Evolutionary conservation across 2,888 invertebrate species (phyloP).

Genomic region (Fabriciana adippe): DNA sequence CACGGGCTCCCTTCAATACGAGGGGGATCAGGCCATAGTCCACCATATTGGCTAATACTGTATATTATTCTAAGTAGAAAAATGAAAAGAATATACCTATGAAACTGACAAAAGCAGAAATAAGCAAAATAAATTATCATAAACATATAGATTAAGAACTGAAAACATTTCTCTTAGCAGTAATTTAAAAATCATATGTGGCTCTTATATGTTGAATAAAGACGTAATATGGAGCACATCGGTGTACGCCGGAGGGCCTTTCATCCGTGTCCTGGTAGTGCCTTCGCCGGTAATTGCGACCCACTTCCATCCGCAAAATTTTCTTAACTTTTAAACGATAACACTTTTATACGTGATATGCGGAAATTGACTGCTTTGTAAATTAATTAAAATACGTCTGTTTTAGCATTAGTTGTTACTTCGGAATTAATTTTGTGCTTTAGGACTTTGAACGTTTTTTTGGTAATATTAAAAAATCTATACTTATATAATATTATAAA

Average conservation of each 20-base stretch:
- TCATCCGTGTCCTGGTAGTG: constrained; percentile 30
- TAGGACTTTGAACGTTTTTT: too few relatives aligned
- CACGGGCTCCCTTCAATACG: too few relatives aligned
- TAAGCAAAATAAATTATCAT: neutral
- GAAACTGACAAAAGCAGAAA: too few relatives aligned
- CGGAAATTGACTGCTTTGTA: neutral
- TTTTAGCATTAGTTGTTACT: neutral
- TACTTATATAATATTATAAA: too few relatives aligned
- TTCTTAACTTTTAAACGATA: constrained; percentile 12
- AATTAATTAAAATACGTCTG: neutral
- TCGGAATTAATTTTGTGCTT: too few relatives aligned
- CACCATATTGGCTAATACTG: too few relatives aligned
- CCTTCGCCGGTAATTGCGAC: constrained; percentile 39
- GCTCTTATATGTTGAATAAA: neutral
- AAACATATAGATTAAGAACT: neutral
- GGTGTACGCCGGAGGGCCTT: constrained; percentile 14
- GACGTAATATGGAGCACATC: constrained; percentile 13
- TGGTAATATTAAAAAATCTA: too few relatives aligned
- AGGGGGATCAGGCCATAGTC: too few relatives aligned
- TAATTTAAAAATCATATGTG: constrained; percentile 3
- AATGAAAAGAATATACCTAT: too few relatives aligned
- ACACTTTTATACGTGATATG: neutral
- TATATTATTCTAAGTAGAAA: too few relatives aligned
- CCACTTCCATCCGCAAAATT: constrained; percentile 30
- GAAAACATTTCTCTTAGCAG: neutral